Percentiles rank a stretch among this genome's conserved stretches.
Evolutionary conservation across 2,113 vertebrate species (phyloP).

Genomic region (Hippopotamus amphibius): DNA sequence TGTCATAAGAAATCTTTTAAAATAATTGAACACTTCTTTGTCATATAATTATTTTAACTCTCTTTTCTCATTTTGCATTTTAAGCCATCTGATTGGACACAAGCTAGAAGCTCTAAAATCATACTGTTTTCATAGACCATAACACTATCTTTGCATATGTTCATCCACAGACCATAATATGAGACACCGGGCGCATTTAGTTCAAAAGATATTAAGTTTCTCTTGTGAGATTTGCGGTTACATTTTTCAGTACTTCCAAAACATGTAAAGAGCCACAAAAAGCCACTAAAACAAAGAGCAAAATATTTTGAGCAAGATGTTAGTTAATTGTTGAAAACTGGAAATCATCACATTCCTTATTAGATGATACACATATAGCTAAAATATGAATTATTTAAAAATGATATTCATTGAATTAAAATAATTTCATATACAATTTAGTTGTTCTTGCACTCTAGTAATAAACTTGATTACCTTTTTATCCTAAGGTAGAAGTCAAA

Average conservation of each 20-base stretch:
- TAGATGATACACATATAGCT: background rate
- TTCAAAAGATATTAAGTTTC: background rate
- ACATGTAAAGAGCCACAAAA: background rate
- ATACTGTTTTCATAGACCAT: background rate
- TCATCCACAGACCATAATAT: background rate
- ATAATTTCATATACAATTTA: background rate
- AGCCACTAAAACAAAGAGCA: background rate
- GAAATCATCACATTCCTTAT: background rate
- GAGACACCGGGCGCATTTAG: background rate
- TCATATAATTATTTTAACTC: background rate
- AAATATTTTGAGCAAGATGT: background rate
- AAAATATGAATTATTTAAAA: background rate
- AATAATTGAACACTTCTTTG: background rate
- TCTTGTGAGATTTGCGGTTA: background rate
- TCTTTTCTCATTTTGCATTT: background rate
- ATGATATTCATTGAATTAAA: background rate
- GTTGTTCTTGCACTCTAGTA: background rate
- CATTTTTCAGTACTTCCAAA: background rate
- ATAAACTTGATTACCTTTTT: background rate
- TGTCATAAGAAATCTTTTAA: background rate
- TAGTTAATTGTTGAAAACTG: background rate
- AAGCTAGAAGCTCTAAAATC: background rate
- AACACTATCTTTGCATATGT: background rate
- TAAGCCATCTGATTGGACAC: background rate
- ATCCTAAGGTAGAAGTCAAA: background rate